Evolutionary conservation across 2,797 vertebrate genomes (phyloP).

Genomic region (Apodemus agrarius): DNA sequence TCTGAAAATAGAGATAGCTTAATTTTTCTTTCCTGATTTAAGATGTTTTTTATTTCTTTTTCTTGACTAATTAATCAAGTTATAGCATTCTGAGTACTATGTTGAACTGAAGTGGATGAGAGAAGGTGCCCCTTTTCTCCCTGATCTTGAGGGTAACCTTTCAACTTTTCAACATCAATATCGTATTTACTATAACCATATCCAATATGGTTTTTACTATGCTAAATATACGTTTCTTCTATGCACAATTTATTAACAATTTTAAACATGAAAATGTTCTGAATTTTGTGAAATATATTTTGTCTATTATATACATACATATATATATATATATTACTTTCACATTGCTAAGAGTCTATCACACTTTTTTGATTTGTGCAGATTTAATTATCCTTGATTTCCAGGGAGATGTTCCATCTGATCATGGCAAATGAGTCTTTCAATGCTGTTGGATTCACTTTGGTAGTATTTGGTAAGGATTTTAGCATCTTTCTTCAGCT

Average conservation of each 20-base stretch:
- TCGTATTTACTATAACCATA: neutral
- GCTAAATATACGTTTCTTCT: too few species aligned
- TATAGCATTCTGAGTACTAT: neutral
- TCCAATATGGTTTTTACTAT: neutral
- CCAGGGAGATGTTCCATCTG: neutral
- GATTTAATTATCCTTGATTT: neutral
- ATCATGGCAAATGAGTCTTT: neutral
- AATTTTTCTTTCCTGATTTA: neutral
- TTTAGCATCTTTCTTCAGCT: neutral
- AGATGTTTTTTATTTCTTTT: neutral
- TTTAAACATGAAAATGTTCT: neutral
- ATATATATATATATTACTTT: neutral
- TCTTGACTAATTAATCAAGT: neutral
- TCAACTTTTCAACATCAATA: neutral
- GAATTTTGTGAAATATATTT: neutral
- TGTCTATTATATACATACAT: neutral
- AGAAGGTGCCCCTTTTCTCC: neutral
- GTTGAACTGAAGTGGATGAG: neutral
- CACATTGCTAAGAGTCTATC: neutral
- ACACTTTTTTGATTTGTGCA: neutral
- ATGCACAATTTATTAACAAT: neutral
- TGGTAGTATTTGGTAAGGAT: neutral
- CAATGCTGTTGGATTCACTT: neutral
- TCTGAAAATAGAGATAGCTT: neutral
- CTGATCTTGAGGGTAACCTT: neutral